Base-by-base conservation (phyloP, 2,797 vertebrate species). In the Falco columbarius region DNA sequence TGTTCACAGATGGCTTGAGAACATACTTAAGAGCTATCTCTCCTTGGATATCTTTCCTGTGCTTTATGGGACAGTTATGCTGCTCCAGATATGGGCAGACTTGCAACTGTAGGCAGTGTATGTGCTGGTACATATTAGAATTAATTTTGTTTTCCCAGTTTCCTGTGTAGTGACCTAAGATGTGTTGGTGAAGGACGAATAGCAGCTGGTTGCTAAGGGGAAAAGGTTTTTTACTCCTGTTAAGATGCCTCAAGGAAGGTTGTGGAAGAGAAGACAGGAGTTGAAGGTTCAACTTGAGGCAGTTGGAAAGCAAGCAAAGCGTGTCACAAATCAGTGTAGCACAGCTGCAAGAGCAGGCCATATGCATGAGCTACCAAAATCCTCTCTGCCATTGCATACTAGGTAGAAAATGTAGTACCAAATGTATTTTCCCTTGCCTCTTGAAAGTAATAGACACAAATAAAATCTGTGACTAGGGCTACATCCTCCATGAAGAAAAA, bases 1-100 rank as follows among this genome's bases (percentile, higher is more conserved):
- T 71, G 30, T 34, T 84, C 89, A 82, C 90, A 96, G 90, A 76
- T 90, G 90, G 76, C 59, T 86, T 46, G 55, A 63, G 86, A 54
- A 55, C 30, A 34, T 30, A 6, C 73, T 82, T 46, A n/a, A 80
- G 93, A 81, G 73, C 58, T 73, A 6, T 32, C 16, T 88, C 56
- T 86, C 66, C 51, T 86, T 89, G 82, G 80, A 32, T 40, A 16
- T 42, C 51, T 70, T 94, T 76, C 93, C 80, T 81, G 47, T 38
- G 51, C 80, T 76, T 73, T 73, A 29, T 73, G 55, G 62, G 42
- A 74, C 29, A 55, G 51, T 46, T 65, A 3, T 38, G 18, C 23
- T 34, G 49, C 67, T 63, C 27, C 86, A 81, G 63, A 32, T 20
- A 61, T 0, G 12, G 63, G 74, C 61, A 77, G 74, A 15, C 8